Conservation (phyloP, 2,113 vertebrate genomes). For the Xiphophorus hellerii region DNA sequence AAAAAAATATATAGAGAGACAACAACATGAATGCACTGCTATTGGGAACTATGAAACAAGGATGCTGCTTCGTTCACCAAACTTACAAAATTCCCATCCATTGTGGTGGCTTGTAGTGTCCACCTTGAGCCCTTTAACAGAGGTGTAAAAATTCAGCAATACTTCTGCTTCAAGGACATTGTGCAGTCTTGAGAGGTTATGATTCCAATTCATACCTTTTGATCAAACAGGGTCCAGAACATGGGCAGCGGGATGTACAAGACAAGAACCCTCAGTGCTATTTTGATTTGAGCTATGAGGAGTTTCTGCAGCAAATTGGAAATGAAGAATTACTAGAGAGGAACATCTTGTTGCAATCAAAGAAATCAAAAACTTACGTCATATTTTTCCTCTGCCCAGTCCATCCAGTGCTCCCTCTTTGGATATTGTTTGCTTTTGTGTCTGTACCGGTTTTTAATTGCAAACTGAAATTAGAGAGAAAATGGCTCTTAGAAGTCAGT, state of each 20-base stretch:
- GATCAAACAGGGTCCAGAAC: slow-evolving; percentile 98
- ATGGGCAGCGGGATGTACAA: slow-evolving; percentile 95
- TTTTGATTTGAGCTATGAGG: slow-evolving; percentile 92
- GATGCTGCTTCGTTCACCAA: background rate
- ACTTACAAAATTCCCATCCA: slow-evolving; percentile 92
- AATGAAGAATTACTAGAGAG: background rate
- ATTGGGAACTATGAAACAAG: background rate
- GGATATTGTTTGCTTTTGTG: slow-evolving; percentile 85
- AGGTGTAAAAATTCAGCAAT: slow-evolving; percentile 3
- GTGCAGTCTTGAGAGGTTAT: background rate
- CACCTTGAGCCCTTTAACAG: slow-evolving; percentile 89
- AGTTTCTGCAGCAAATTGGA: slow-evolving; percentile 80
- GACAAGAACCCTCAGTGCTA: slow-evolving; percentile 91
- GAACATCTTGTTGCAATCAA: background rate
- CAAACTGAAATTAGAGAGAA: slow-evolving; percentile 82
- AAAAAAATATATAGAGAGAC: too few relatives aligned
- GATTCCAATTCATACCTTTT: slow-evolving; percentile 85
- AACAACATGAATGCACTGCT: background rate
- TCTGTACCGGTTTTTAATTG: slow-evolving; percentile 87
- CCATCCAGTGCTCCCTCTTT: slow-evolving; percentile 93
- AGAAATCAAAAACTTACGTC: slow-evolving; percentile 76
- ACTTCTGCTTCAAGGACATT: background rate
- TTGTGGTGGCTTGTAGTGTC: slow-evolving; percentile 93
- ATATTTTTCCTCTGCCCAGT: slow-evolving; percentile 95
- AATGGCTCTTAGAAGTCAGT: slow-evolving; percentile 15